Conservation (phyloP, 2,113 vertebrate species). For the Grantiella picta region DNA sequence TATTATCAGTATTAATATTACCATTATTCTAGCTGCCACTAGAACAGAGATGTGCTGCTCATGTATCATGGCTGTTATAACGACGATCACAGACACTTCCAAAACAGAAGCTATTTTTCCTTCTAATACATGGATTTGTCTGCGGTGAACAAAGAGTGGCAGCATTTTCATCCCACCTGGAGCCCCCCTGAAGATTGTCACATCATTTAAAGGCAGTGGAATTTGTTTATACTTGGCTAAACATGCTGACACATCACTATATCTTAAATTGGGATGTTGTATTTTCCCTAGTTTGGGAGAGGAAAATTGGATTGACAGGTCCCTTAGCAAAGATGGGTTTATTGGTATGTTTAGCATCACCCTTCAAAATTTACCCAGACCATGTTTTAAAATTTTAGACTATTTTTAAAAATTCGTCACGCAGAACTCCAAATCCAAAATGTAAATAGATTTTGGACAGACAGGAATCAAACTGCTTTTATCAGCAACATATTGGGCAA, state of each 20-base stretch:
- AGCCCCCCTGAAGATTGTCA: not conserved
- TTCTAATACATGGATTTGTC: not conserved
- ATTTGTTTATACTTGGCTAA: not conserved
- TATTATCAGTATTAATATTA: no score
- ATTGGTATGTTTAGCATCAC: not conserved
- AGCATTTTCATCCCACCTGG: not conserved
- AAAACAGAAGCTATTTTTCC: not conserved
- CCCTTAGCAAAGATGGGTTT: not conserved
- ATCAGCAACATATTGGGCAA: not conserved
- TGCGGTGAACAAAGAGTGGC: not conserved
- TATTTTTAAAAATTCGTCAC: not conserved
- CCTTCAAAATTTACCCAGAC: not conserved
- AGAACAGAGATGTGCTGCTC: not conserved
- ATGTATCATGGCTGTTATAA: fast-evolving
- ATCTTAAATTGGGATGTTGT: not conserved
- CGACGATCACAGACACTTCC: not conserved
- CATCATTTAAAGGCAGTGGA: not conserved
- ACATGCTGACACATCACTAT: not conserved
- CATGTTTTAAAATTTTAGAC: not conserved
- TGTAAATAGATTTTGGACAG: not conserved
- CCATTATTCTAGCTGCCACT: not conserved
- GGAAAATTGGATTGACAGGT: not conserved
- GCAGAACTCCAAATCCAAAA: not conserved
- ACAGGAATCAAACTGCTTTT: not conserved
- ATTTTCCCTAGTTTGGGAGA: not conserved